A percentile compares a stretch with the other conserved stretches of the same genome.
These are phyloP conservation scores for Vanessa cardui DNA, from an alignment of 2,888 invertebrate species.

Conservation along the genomic window DNA sequence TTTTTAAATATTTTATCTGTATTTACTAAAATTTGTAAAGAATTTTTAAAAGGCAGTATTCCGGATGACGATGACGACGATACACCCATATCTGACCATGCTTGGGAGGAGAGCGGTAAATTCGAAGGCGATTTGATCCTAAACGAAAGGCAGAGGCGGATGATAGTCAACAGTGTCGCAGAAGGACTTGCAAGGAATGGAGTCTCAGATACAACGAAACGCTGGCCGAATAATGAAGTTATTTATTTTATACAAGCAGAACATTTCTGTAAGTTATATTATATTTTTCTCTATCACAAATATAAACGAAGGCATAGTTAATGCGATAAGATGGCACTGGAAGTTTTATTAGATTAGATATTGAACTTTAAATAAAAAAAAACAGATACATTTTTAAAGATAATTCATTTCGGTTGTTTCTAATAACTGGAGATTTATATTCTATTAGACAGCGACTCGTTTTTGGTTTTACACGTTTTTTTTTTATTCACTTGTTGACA, in stretches of 20 bases:
- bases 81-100: slow-evolving; percentile 63
- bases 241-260: slow-evolving; percentile 72
- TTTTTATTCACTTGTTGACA: no score
- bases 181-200: slow-evolving; percentile 76
- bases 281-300: background rate
- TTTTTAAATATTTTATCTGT: background rate
- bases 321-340: background rate
- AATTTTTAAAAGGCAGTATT: slow-evolving; percentile 50
- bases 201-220: slow-evolving; percentile 68
- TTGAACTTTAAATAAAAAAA: no score
- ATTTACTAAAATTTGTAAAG: background rate
- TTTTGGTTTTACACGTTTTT: no score
- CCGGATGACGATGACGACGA: slow-evolving; percentile 64
- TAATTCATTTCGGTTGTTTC: no score
- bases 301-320: background rate
- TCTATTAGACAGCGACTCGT: no score
- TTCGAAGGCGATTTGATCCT: slow-evolving; percentile 80
- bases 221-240: slow-evolving; percentile 77
- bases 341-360: no score
- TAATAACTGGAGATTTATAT: no score
- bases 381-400: no score
- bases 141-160: slow-evolving; percentile 71
- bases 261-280: slow-evolving; percentile 70
- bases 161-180: slow-evolving; percentile 69
- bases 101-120: slow-evolving; percentile 79